phyloP scores from a whole-genome alignment of 2,888 invertebrate species.

The Melieria omissa region DNA sequence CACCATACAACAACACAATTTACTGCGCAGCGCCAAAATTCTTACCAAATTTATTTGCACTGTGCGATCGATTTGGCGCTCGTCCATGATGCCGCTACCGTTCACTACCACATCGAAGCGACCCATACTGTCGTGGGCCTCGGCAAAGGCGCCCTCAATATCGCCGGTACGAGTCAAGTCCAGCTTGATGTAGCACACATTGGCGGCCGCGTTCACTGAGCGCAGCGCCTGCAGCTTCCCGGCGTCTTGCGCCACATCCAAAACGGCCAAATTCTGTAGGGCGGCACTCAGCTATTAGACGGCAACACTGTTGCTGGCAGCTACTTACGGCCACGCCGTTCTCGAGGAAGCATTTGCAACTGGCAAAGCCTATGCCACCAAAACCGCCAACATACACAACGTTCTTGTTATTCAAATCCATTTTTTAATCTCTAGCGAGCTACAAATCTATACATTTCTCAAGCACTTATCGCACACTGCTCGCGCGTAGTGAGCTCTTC shows the following conservation, averaged over 20 bases:
- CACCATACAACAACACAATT: not conserved
- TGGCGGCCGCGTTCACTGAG: conserved; percentile 13
- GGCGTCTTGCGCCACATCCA: conserved; percentile 45
- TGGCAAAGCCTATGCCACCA: conserved; percentile 48
- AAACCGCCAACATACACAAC: conserved; percentile 48
- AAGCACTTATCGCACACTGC: conserved; percentile 15
- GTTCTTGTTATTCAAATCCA: conserved; percentile 45
- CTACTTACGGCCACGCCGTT: conserved; percentile 24
- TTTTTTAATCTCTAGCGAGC: conserved; percentile 1
- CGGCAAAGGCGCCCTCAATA: conserved; percentile 42
- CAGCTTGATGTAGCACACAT: conserved; percentile 42
- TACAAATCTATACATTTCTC: not conserved
- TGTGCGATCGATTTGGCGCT: conserved; percentile 42
- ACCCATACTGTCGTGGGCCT: conserved; percentile 41
- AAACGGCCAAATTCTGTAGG: conserved; percentile 47
- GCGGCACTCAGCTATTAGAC: too few species aligned
- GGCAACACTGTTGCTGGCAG: not conserved
- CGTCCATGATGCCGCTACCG: conserved; percentile 49
- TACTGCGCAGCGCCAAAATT: not conserved
- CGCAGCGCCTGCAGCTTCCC: conserved; percentile 33
- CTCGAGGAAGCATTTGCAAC: conserved; percentile 36
- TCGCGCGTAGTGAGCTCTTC: conserved; percentile 4
- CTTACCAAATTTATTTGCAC: conserved; percentile 67
- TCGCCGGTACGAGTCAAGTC: conserved; percentile 43
- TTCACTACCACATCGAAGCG: conserved; percentile 50